Conservation (phyloP, 1,140 invertebrate genomes). For the Heliconius congener region DNA sequence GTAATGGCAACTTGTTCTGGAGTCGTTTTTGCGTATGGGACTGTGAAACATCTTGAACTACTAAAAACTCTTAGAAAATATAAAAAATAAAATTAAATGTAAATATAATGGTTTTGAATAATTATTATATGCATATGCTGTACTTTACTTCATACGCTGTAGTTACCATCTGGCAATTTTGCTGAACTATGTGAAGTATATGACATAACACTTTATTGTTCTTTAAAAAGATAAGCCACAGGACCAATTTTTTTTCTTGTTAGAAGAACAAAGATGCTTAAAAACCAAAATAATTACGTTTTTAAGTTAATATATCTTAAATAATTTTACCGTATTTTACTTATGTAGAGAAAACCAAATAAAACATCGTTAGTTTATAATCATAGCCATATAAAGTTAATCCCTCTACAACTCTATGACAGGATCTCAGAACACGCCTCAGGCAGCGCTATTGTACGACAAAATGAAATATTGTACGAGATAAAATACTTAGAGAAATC, state of each 20-base stretch:
- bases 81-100: no score
- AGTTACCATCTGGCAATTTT: no score
- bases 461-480: conserved; percentile 44
- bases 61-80: neutral
- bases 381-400: neutral
- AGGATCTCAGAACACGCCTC: conserved; percentile 33
- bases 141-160: no score
- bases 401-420: conserved; percentile 20
- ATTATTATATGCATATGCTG: no score
- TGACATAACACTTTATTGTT: no score
- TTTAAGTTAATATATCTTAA: neutral
- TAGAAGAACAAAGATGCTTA: neutral
- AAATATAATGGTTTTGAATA: no score
- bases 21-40: neutral
- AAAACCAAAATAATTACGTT: neutral
- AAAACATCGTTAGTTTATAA: neutral
- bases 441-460: conserved; percentile 35
- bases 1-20: neutral
- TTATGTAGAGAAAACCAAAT: neutral
- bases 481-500: conserved; percentile 47
- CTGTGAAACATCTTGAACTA: neutral
- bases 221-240: no score
- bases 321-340: neutral
- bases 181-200: no score
- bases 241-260: no score